phyloP scores from a whole-genome alignment of 2,888 invertebrate species.

The Zonitis immaculata region DNA sequence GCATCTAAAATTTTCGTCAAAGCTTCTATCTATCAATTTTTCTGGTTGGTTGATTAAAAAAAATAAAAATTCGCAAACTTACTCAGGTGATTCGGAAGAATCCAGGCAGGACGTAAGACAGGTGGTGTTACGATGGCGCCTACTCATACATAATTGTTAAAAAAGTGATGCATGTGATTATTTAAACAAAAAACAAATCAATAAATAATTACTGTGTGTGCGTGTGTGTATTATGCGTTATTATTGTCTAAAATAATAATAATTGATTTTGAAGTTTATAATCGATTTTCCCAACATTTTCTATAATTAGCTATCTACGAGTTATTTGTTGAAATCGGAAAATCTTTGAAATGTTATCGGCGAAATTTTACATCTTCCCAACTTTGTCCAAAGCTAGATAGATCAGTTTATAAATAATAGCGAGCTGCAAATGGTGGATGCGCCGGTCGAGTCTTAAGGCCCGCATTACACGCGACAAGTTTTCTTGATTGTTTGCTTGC shows the following conservation, averaged over 20 bases:
- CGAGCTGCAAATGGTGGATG: too few relatives aligned
- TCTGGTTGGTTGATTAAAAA: background rate
- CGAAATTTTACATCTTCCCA: too few relatives aligned
- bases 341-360: too few relatives aligned
- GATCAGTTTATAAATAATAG: too few relatives aligned
- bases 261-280: background rate
- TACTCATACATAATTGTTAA: conserved; percentile 39
- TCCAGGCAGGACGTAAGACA: conserved; percentile 50
- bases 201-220: background rate
- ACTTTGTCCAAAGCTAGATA: too few relatives aligned
- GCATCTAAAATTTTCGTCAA: too few relatives aligned
- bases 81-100: conserved; percentile 48
- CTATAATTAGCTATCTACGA: background rate
- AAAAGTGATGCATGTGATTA: conserved; percentile 1
- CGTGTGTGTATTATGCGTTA: background rate
- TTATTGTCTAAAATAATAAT: background rate
- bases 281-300: background rate
- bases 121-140: conserved; percentile 48
- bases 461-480: too few relatives aligned
- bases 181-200: background rate
- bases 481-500: too few relatives aligned
- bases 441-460: too few relatives aligned
- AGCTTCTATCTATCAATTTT: background rate
- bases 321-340: too few relatives aligned
- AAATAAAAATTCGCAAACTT: conserved; percentile 38